phyloP scores from a whole-genome alignment of 1,140 invertebrate species.

The Rhyzopertha dominica region DNA sequence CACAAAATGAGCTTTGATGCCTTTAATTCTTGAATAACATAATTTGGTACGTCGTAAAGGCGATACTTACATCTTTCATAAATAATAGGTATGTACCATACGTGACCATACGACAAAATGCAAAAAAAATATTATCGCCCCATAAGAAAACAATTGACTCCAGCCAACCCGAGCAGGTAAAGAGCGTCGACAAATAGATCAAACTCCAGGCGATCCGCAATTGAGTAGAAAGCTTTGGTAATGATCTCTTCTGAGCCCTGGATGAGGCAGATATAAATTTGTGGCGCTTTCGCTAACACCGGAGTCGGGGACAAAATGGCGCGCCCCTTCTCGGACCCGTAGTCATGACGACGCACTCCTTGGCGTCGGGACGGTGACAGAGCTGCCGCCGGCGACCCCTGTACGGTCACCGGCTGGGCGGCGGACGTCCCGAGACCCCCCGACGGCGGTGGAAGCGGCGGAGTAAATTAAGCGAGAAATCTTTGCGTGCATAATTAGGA shows the following conservation, averaged over 20 bases:
- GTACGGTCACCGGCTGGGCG: neutral
- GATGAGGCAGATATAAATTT: slow-evolving; percentile 49
- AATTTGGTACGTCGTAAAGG: no score
- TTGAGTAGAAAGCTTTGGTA: slow-evolving; percentile 49
- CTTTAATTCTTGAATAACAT: no score
- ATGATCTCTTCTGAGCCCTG: slow-evolving; percentile 47
- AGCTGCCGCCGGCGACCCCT: neutral
- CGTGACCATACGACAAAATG: no score
- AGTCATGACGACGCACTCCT: slow-evolving; percentile 35
- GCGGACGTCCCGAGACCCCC: no score
- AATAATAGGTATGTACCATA: no score
- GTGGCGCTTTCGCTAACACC: slow-evolving; percentile 45
- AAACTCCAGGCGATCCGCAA: slow-evolving; percentile 46
- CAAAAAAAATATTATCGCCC: no score
- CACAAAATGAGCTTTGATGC: no score
- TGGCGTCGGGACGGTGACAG: slow-evolving; percentile 29
- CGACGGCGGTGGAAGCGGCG: slow-evolving; percentile 28
- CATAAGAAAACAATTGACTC: no score
- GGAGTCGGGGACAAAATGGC: slow-evolving; percentile 39
- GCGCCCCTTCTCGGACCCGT: slow-evolving; percentile 28
- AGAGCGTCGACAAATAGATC: slow-evolving; percentile 42
- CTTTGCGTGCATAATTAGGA: slow-evolving; percentile 43
- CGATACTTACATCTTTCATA: no score
- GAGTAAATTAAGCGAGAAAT: slow-evolving; percentile 43
- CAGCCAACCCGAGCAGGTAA: slow-evolving; percentile 7